These are phyloP conservation scores for Tenthredo distinguenda DNA, from an alignment of 2,888 invertebrate genomes.

Conservation along the genomic window DNA sequence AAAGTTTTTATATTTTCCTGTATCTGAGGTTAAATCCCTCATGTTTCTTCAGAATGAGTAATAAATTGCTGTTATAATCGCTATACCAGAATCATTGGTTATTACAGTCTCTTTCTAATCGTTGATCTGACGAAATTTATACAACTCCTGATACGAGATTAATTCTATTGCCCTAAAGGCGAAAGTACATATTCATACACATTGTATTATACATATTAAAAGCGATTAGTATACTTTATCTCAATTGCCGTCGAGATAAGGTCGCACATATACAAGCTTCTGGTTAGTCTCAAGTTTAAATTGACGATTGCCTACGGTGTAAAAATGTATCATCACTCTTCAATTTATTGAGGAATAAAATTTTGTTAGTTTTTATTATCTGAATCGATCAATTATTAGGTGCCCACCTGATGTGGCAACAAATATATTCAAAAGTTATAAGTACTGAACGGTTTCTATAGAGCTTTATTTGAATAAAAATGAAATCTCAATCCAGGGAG, in stretches of 20 bases:
- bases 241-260: slow-evolving; percentile 20
- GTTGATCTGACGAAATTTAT: background rate
- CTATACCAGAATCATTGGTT: background rate
- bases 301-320: background rate
- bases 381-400: background rate
- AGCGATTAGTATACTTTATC: slow-evolving; percentile 40
- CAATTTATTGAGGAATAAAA: background rate
- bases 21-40: background rate
- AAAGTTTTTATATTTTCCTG: background rate
- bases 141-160: background rate
- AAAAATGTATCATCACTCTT: background rate
- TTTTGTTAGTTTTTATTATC: background rate
- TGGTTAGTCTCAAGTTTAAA: slow-evolving; percentile 5
- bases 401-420: background rate
- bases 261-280: background rate
- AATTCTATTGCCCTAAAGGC: background rate
- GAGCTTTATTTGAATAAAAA: background rate
- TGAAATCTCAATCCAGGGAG: background rate
- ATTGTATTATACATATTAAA: background rate
- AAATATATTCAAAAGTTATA: background rate
- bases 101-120: background rate
- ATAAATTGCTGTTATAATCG: background rate
- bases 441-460: background rate
- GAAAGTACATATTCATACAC: background rate
- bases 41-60: background rate